phyloP scores from a whole-genome alignment of 2,113 vertebrate species.

The Terrapene triunguis region DNA sequence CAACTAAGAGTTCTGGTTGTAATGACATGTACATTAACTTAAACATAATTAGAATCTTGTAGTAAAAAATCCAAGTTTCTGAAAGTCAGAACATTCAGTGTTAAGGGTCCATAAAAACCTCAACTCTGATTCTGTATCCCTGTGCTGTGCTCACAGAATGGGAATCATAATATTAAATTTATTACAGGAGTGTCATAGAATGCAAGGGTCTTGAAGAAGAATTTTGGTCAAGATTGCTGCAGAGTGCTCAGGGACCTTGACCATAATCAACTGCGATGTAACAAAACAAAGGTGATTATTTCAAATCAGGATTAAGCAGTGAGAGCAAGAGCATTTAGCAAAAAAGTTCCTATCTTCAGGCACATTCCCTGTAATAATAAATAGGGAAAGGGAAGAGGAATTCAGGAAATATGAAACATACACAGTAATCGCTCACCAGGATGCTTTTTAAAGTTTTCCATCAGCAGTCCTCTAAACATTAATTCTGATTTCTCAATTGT shows the following conservation, averaged over 20 bases:
- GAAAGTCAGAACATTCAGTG: not conserved
- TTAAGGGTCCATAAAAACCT: not conserved
- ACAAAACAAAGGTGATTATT: not conserved
- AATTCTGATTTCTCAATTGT: not conserved
- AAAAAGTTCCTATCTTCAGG: not conserved
- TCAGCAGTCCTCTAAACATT: not conserved
- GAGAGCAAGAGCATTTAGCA: not conserved
- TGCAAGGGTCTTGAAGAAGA: not conserved
- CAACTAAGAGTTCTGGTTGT: not conserved
- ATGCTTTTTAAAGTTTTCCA: not conserved
- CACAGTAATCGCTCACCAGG: not conserved
- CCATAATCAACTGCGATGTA: not conserved
- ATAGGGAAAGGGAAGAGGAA: not conserved
- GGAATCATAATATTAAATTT: not conserved
- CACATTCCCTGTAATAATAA: not conserved
- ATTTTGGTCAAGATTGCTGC: not conserved
- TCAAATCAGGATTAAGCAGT: not conserved
- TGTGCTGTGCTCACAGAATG: not conserved
- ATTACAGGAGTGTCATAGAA: not conserved
- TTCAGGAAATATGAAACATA: not conserved
- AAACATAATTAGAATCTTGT: not conserved
- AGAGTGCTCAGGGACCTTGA: not conserved
- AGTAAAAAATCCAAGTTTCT: not conserved
- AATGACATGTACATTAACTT: not conserved
- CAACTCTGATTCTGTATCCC: slow-evolving; percentile 15